A percentile compares a stretch with the other conserved stretches of the same genome.
Conservation (phyloP, 2,797 vertebrate genomes). For the Mallotus villosus region DNA sequence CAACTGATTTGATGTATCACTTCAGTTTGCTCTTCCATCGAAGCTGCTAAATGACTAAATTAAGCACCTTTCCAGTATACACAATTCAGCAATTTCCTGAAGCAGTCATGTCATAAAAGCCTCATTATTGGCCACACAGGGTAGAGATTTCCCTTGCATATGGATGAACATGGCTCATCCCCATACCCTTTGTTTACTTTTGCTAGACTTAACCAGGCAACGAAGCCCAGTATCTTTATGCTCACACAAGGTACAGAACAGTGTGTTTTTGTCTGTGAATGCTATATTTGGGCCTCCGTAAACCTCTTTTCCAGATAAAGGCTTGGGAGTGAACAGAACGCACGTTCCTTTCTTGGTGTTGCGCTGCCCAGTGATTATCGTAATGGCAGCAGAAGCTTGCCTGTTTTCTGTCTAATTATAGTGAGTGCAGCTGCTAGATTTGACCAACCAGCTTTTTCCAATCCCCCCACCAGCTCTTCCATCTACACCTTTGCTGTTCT, state of each 20-base stretch:
- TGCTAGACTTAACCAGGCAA: slow-evolving; percentile 67
- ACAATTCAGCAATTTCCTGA: slow-evolving; percentile 25
- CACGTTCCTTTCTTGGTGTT: slow-evolving; percentile 75
- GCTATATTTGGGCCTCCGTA: slow-evolving; percentile 71
- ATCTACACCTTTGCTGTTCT: slow-evolving; percentile 21
- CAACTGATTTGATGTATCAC: neutral
- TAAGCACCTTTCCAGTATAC: slow-evolving; percentile 9
- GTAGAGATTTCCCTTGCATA: slow-evolving; percentile 40
- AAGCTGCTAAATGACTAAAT: no score
- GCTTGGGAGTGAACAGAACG: slow-evolving; percentile 51
- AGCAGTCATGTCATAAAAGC: slow-evolving; percentile 34
- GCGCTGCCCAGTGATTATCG: slow-evolving; percentile 46
- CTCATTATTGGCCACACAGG: slow-evolving; percentile 25
- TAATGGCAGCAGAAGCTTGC: slow-evolving; percentile 44
- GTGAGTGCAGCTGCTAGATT: slow-evolving; percentile 69
- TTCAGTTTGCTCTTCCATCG: neutral
- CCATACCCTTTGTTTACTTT: slow-evolving; percentile 64
- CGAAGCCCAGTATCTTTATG: slow-evolving; percentile 32
- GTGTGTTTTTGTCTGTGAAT: slow-evolving; percentile 19
- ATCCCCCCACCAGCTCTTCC: slow-evolving; percentile 17
- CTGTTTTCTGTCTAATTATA: slow-evolving; percentile 76
- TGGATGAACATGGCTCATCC: slow-evolving; percentile 58
- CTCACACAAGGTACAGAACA: slow-evolving; percentile 54
- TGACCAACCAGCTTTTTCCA: slow-evolving; percentile 17
- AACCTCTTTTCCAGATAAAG: slow-evolving; percentile 63